Conservation (phyloP, 2,113 vertebrate genomes). For the Chelonoidis abingdonii region DNA sequence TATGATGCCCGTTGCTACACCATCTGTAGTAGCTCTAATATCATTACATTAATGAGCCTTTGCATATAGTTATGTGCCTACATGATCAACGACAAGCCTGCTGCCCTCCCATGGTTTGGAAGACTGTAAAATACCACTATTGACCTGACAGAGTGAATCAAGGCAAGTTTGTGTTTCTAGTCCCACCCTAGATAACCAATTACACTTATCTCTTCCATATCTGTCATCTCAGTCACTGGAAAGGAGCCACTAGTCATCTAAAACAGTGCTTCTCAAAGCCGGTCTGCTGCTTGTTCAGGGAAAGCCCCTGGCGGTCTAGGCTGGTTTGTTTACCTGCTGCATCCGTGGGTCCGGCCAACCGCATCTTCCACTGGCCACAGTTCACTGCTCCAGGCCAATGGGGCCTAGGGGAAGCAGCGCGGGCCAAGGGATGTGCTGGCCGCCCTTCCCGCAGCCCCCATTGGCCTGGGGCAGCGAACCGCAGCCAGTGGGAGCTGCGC, state of each 20-base stretch:
- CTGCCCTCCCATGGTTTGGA: neutral
- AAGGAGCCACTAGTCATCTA: neutral
- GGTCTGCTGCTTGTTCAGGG: no score
- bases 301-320: no score
- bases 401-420: no score
- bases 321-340: no score
- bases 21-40: neutral
- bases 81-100: neutral
- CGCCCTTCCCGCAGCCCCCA: no score
- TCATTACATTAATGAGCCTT: neutral
- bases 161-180: neutral
- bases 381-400: no score
- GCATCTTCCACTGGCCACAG: no score
- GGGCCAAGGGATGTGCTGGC: no score
- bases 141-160: neutral
- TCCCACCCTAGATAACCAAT: neutral
- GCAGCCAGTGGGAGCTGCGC: no score
- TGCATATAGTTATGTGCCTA: neutral
- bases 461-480: no score
- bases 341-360: no score
- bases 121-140: neutral
- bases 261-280: no score
- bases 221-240: neutral
- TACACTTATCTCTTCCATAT: neutral
- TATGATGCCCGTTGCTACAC: neutral